Conservation (phyloP, 2,888 invertebrate species). For the Cerastoderma edule region DNA sequence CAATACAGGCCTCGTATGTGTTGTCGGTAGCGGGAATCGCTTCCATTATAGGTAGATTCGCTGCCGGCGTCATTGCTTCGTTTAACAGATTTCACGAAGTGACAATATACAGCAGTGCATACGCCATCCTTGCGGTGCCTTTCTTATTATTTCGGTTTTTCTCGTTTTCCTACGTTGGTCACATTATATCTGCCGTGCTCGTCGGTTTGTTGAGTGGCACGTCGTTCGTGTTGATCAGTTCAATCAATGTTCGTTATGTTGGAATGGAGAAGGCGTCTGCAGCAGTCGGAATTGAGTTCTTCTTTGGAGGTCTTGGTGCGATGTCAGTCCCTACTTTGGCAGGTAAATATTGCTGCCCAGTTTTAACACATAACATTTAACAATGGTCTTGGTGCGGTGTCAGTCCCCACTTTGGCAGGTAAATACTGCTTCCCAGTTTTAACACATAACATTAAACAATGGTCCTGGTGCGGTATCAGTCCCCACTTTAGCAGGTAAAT, state of each 20-base stretch:
- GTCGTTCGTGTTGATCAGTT: slow-evolving; percentile 17
- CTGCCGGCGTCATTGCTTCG: slow-evolving; percentile 1
- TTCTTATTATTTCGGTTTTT: slow-evolving; percentile 13
- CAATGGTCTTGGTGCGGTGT: no score
- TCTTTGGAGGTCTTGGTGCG: slow-evolving; percentile 12
- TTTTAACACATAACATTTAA: no score
- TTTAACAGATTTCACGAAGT: slow-evolving; percentile 1
- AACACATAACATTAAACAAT: no score
- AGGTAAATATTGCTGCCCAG: no score
- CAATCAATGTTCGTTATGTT: slow-evolving; percentile 16
- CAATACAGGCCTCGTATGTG: slow-evolving; percentile 23
- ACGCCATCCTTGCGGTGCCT: slow-evolving; percentile 15
- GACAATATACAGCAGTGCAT: slow-evolving; percentile 6
- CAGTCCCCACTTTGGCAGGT: no score
- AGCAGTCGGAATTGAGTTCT: slow-evolving; percentile 19
- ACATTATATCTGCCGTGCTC: slow-evolving; percentile 17
- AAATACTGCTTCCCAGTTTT: no score
- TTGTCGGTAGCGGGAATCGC: slow-evolving; percentile 11
- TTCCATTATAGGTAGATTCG: slow-evolving; percentile 13
- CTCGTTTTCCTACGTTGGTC: slow-evolving; percentile 10
- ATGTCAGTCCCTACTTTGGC: slow-evolving; percentile 5
- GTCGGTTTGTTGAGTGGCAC: slow-evolving; percentile 24
- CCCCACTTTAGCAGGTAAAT: no score
- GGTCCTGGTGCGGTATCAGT: no score
- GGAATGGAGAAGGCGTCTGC: slow-evolving; percentile 16